Percentiles rank a stretch among this genome's conserved stretches.
These are phyloP conservation scores for Musca vetustissima DNA, from an alignment of 1,140 invertebrate genomes.

Conservation along the genomic window DNA sequence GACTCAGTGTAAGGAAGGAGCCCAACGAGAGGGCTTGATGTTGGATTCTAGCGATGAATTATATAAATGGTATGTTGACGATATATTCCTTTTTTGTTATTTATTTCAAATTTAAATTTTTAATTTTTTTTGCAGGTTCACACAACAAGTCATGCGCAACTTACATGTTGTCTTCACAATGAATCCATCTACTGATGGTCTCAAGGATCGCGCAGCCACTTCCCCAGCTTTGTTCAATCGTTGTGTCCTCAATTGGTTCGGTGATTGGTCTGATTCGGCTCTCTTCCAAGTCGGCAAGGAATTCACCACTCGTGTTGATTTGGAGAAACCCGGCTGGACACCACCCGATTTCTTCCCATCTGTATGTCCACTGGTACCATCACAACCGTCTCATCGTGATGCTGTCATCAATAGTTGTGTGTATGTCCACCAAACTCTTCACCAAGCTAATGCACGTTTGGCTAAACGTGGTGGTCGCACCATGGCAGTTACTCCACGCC, in stretches of 20 bases:
- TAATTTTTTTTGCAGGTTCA: conserved; percentile 65
- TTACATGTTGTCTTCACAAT: conserved; percentile 99
- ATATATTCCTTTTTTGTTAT: not conserved
- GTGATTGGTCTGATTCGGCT: conserved; percentile 98
- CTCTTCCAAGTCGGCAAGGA: conserved; percentile 89
- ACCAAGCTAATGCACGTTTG: conserved; percentile 88
- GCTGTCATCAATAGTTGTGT: conserved; percentile 98
- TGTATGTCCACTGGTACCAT: conserved; percentile 75
- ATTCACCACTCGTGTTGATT: conserved; percentile 81
- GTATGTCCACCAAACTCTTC: conserved; percentile 96
- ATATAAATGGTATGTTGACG: conserved; percentile 78
- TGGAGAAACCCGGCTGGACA: conserved; percentile 80
- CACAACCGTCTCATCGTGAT: conserved; percentile 81
- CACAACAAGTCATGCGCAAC: conserved; percentile 97
- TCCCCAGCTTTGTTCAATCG: conserved; percentile 99
- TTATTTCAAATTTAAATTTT: not conserved
- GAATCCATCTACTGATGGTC: conserved; percentile 97
- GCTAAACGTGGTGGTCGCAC: conserved; percentile 90
- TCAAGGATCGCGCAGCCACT: conserved; percentile 97
- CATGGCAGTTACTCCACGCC: conserved; percentile 95
- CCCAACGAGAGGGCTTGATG: conserved; percentile 97
- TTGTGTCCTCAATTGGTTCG: conserved; percentile 99
- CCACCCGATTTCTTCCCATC: conserved; percentile 87
- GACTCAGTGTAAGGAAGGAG: conserved; percentile 99
- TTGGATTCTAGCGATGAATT: conserved; percentile 97